Base-by-base conservation (phyloP, 2,888 invertebrate species). In the Plagiodera versicolora region DNA sequence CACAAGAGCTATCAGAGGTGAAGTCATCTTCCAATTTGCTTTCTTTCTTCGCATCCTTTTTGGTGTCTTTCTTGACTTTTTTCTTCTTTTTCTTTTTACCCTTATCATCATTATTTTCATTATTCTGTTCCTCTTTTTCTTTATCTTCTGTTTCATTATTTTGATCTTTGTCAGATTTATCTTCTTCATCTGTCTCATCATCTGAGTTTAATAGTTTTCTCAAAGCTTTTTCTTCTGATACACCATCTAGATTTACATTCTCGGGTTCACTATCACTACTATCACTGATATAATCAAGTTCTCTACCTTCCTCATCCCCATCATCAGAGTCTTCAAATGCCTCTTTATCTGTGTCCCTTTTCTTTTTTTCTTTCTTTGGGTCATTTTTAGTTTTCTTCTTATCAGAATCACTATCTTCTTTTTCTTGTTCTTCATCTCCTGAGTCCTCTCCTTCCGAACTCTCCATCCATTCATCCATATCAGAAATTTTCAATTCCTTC, bases 271-370 rank as follows among this genome's bases (percentile, higher is more conserved):
- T 81, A 89, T 92, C 56, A 82, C 85, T 77, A 88, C 92, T 72
- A 86, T 89, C 80, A 89, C 92, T 11, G 85, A 97, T 96, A 75
- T 98, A 98, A 80, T 98, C 98, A 69, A 90, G 86, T 82, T 98
- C 98, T 55, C 93, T 81, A 0, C 97, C 97, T 81, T 98, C 98
- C 73, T 94, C 95, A 77, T 98, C 97, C 0, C 96, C 97, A 77
- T 98, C 97, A 79, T 98, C 98, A 67, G 96, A 96, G 75, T 98
- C 98, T 77, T 98, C 97, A 57, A 92, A 87, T 0, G 95, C 96
- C 76, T 97, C 96, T 68, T 92, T 90, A 64, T 95, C 91, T 0
- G 91, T 89, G 65, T 89, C 90, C 58, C 89, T 88, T 81, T 92
- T 91, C 74, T 92, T 91, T 74, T 92, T 93, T 67, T 75, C 76